These are phyloP conservation scores for Lottia gigantea DNA, from an alignment of 2,888 invertebrate genomes.

Conservation along the genomic window DNA sequence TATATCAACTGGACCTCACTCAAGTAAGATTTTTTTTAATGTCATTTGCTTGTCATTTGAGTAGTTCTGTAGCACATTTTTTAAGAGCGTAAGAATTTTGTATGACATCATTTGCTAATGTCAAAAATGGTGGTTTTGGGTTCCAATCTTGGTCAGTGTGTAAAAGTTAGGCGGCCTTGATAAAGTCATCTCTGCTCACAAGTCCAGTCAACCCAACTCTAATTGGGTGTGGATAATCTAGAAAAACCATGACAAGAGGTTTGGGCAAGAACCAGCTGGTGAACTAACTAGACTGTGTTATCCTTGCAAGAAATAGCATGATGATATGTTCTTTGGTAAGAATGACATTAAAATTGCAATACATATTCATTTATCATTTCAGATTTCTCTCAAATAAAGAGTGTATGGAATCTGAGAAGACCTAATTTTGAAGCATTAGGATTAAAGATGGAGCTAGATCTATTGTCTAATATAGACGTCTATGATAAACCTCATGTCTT, in stretches of 20 bases:
- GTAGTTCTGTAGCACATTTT: background rate
- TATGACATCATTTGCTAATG: background rate
- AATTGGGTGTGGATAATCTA: no score
- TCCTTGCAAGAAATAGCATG: no score
- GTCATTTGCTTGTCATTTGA: background rate
- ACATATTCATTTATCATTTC: no score
- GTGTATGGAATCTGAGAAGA: slow-evolving; percentile 69
- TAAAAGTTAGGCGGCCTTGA: no score
- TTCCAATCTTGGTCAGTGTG: no score
- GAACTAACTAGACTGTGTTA: no score
- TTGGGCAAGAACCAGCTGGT: no score
- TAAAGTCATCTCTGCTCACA: no score
- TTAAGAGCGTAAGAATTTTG: background rate
- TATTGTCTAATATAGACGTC: slow-evolving; percentile 44
- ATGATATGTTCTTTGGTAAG: no score
- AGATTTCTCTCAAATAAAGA: background rate
- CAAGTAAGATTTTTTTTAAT: slow-evolving; percentile 34
- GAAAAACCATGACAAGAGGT: no score
- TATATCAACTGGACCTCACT: slow-evolving; percentile 44
- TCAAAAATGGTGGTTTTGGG: background rate
- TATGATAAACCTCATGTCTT: slow-evolving; percentile 68
- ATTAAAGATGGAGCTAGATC: slow-evolving; percentile 39
- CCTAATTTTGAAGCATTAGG: slow-evolving; percentile 42
- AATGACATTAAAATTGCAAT: no score
- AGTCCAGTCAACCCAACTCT: no score